A percentile compares a stretch with the other conserved stretches of the same genome.
These are phyloP conservation scores for Acanthurus leucopareius DNA, from an alignment of 2,797 vertebrate genomes.

Conservation along the genomic window DNA sequence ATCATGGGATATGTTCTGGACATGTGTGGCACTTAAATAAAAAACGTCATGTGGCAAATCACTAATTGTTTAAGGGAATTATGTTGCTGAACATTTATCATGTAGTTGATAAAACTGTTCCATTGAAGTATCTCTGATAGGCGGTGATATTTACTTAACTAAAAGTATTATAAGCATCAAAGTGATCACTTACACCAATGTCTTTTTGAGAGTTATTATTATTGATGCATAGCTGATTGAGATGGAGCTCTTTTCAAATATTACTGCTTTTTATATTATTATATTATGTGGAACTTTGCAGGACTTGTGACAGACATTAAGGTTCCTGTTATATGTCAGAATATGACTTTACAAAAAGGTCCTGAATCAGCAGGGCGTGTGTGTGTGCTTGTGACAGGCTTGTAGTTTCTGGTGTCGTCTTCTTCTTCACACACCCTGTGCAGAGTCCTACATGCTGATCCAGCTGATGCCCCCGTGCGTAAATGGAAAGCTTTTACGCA, in stretches of 20 bases:
- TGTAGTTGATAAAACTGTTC: background rate
- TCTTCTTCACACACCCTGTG: slow-evolving; percentile 20
- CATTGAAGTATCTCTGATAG: background rate
- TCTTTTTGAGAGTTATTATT: background rate
- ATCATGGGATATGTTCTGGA: background rate
- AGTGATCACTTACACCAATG: background rate
- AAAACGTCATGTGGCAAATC: background rate
- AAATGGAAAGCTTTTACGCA: slow-evolving; percentile 84
- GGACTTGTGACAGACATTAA: background rate
- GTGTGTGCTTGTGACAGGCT: slow-evolving; percentile 11
- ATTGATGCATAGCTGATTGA: background rate
- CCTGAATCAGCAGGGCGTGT: slow-evolving; percentile 49
- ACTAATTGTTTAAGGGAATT: background rate
- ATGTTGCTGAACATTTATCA: background rate
- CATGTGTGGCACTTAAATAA: background rate
- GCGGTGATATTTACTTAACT: background rate
- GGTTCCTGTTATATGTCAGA: slow-evolving; percentile 8
- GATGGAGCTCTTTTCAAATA: background rate
- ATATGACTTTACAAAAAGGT: slow-evolving; percentile 15
- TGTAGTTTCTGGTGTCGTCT: slow-evolving; percentile 19
- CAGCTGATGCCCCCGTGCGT: slow-evolving; percentile 65
- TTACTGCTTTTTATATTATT: too few relatives aligned
- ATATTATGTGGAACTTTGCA: background rate
- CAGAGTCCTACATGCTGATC: slow-evolving; percentile 50
- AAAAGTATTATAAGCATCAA: background rate